Evolutionary conservation across 2,113 vertebrate genomes (phyloP), one percentile per base, ranked within the genome.

Genomic region (Gobiocypris rarus): DNA sequence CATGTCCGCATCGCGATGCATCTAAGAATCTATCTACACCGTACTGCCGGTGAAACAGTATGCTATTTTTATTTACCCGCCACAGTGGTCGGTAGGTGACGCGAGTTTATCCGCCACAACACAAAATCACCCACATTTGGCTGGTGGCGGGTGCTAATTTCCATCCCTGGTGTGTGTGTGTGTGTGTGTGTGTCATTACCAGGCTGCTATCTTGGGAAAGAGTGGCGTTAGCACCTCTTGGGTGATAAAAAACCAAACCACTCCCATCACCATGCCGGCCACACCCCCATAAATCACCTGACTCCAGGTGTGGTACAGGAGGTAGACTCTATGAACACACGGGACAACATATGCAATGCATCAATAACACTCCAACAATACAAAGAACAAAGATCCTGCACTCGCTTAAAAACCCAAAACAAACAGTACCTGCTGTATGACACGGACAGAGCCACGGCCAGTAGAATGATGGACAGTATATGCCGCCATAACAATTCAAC

Each of bases 401-500:
- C 22, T 43, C 1, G 9, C 11, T 50, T 9, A 14, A 70, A 69
- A 43, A 4, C 38, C 1, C 6, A 9, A 14, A 45, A 2, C 13
- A 6, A 31, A 38, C 82, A 91, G 56, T 94, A 99, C 98, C 98
- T 97, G 96, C 98, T 99, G 91, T 98, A 99, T 73, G 97, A 98
- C 87, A 99, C 97, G 26, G 95, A 95, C 86, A 97, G 94, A 90
- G 98, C 97, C 67, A 93, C 90, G 56, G 95, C 95, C 91, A 99
- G 91, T 86, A 99, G 95, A 88, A 96, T 92, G 89, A 98, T 91
- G 85, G 98, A 98, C 86, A 99, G 93, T 89, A 99, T 87, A 3
- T 99, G 97, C 93, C 98, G 96, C 98, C 98, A 99, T 74, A 99
- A 94, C 91, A 99, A 90, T 92, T 99, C 97, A 94, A 98, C 94